phyloP scores from a whole-genome alignment of 64 coral and sea anemone genomes.

The Astreopora myriophthalma region DNA sequence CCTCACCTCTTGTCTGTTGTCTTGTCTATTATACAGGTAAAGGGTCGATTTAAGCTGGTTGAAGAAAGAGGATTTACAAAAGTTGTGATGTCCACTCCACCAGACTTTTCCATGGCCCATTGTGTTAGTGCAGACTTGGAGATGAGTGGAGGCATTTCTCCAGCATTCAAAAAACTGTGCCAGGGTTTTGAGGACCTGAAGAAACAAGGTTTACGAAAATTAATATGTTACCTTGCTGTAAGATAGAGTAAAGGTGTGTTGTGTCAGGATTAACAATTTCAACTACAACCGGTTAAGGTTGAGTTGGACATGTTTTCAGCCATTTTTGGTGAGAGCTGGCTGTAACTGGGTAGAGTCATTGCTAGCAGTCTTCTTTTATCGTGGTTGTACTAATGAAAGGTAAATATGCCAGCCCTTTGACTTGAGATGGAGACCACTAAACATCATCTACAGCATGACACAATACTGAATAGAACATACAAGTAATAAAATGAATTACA shows the following conservation, averaged over 20 bases:
- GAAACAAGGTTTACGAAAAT: conserved; percentile 60
- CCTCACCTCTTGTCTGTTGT: background rate
- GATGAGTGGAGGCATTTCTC: conserved; percentile 82
- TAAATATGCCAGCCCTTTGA: no score
- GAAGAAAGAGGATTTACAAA: conserved; percentile 73
- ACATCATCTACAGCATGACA: no score
- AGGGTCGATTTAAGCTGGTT: conserved; percentile 54
- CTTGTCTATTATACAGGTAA: background rate
- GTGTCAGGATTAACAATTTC: background rate
- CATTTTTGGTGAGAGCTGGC: no score
- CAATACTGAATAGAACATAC: no score
- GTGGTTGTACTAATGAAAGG: no score
- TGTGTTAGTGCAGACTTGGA: conserved; percentile 84
- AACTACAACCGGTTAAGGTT: no score
- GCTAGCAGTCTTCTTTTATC: no score
- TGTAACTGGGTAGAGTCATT: no score
- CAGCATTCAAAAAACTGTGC: conserved; percentile 78
- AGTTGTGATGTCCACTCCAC: conserved; percentile 59
- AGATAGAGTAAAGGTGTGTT: background rate
- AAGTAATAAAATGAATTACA: no score
- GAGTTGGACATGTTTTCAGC: no score
- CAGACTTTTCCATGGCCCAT: conserved; percentile 64
- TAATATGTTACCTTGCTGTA: background rate
- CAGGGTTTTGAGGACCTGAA: conserved; percentile 52
- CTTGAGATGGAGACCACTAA: no score